Evolutionary conservation across 1,140 invertebrate species (phyloP).

Genomic region (Lepidostoma basale): DNA sequence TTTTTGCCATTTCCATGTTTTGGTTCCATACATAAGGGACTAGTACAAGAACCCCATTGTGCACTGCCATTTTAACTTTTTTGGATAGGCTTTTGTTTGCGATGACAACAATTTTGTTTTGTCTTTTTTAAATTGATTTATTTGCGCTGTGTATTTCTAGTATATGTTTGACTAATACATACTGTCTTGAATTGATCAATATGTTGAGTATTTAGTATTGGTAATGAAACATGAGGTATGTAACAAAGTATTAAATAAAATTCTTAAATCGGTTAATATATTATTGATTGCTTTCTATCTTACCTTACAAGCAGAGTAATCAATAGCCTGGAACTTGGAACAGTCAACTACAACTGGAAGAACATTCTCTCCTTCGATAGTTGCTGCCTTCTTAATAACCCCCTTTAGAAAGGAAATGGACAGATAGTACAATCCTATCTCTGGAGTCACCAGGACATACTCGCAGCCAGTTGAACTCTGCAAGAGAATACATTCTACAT

Average conservation of each 20-base stretch:
- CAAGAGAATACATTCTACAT: slow-evolving; percentile 13
- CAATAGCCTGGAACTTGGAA: slow-evolving; percentile 49
- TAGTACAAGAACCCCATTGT: no score
- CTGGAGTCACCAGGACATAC: slow-evolving; percentile 42
- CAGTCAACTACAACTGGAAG: slow-evolving; percentile 50
- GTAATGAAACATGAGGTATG: background rate
- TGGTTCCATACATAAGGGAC: no score
- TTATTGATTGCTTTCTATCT: no score
- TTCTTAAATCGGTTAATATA: background rate
- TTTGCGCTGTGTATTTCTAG: no score
- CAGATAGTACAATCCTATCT: slow-evolving; percentile 48
- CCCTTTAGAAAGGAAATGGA: slow-evolving; percentile 45
- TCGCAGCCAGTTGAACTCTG: slow-evolving; percentile 44
- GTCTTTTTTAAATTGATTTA: no score
- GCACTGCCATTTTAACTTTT: no score
- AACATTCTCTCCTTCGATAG: slow-evolving; percentile 47
- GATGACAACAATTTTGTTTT: no score
- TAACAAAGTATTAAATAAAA: background rate
- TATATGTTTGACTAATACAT: no score
- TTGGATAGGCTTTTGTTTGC: no score
- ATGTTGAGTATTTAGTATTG: background rate
- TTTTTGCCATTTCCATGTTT: no score
- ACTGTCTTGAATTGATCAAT: no score
- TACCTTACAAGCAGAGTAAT: slow-evolving; percentile 52
- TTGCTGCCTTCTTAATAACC: slow-evolving; percentile 43